Evolutionary conservation across 1,140 invertebrate species (phyloP).

Genomic region (Pissodes strobi): DNA sequence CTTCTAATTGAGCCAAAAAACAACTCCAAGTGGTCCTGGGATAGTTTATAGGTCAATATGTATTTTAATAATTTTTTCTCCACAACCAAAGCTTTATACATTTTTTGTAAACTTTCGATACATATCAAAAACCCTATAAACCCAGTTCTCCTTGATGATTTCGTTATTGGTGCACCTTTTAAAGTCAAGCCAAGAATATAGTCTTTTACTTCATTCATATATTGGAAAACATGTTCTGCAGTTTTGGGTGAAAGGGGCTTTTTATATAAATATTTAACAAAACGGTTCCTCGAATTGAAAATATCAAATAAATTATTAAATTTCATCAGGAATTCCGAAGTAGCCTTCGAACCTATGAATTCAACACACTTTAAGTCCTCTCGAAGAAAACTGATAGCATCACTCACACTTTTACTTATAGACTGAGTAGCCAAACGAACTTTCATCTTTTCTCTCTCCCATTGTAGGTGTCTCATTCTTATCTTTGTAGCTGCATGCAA

Average conservation of each 20-base stretch:
- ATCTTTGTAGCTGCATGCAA: conserved; percentile 45
- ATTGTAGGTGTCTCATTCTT: conserved; percentile 41
- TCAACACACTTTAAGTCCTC: conserved; percentile 23
- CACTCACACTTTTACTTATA: conserved; percentile 42
- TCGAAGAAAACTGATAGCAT: conserved; percentile 36
- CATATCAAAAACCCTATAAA: conserved; percentile 49
- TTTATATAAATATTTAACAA: conserved; percentile 35
- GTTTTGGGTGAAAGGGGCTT: conserved; percentile 23
- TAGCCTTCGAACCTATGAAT: conserved; percentile 40
- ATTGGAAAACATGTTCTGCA: conserved; percentile 29
- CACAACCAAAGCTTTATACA: conserved; percentile 46
- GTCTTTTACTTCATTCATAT: conserved; percentile 18
- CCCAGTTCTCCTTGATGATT: conserved; percentile 38
- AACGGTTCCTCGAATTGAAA: conserved; percentile 42
- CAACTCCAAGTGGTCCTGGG: conserved; percentile 36
- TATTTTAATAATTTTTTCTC: conserved; percentile 9
- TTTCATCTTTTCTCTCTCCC: conserved; percentile 45
- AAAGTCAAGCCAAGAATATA: conserved; percentile 37
- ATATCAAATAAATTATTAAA: conserved; percentile 50
- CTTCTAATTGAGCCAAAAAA: conserved; percentile 35
- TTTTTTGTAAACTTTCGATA: conserved; percentile 37
- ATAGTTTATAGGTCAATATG: conserved; percentile 30
- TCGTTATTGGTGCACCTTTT: conserved; percentile 12
- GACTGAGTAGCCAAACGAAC: conserved; percentile 47
- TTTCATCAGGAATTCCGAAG: conserved; percentile 41